Percentiles rank a stretch among this genome's conserved stretches.
phyloP scores from a whole-genome alignment of 1,140 invertebrate genomes.

The Euwallacea similis region DNA sequence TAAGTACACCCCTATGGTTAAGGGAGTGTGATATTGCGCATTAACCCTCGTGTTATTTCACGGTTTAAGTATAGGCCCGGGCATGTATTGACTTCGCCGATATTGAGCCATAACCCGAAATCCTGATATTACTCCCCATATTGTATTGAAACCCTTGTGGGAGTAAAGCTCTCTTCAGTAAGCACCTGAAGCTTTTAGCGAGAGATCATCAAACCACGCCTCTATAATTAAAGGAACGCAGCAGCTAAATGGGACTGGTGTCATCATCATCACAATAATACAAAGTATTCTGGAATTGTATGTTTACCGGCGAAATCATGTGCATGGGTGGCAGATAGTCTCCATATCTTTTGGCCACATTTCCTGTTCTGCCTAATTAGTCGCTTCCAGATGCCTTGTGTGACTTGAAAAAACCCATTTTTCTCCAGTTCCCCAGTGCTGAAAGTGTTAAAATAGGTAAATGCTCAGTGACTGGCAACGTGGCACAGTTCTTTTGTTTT shows the following conservation, averaged over 20 bases:
- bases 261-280: neutral
- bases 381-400: conserved; percentile 11
- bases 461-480: too few species aligned
- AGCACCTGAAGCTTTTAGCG: neutral
- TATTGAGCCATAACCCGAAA: too few species aligned
- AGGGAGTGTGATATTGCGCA: conserved; percentile 1
- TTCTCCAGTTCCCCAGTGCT: too few species aligned
- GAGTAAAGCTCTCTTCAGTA: neutral
- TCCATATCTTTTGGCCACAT: conserved; percentile 9
- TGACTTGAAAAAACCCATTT: neutral
- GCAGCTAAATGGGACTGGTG: neutral
- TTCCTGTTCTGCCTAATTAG: conserved; percentile 19
- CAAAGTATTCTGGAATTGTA: neutral
- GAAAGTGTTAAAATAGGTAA: too few species aligned
- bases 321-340: conserved; percentile 12
- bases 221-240: too few species aligned
- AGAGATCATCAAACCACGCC: neutral
- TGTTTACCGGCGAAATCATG: conserved; percentile 3
- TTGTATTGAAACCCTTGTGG: neutral
- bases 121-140: too few species aligned
- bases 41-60: conserved; percentile 1
- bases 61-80: neutral
- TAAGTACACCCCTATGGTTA: neutral
- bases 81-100: too few species aligned
- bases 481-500: too few species aligned